Evolutionary conservation across 2,113 vertebrate species (phyloP).

Genomic region (Semnornis frantzii): DNA sequence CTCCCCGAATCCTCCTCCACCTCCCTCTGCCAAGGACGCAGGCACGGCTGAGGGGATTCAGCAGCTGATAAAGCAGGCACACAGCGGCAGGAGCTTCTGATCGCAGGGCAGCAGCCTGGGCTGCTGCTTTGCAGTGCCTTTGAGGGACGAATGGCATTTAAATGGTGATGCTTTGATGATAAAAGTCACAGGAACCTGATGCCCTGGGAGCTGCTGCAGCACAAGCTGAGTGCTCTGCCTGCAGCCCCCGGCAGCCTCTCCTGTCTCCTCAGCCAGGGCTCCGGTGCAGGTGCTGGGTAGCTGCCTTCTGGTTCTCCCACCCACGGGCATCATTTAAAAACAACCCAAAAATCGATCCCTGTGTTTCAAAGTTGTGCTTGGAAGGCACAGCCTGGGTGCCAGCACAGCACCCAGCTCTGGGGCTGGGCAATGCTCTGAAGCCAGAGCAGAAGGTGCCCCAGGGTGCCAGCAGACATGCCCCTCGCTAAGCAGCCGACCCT

Average conservation of each 20-base stretch:
- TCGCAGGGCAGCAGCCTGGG: not conserved
- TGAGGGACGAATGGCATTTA: not conserved
- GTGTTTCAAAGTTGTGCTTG: not conserved
- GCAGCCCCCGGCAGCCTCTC: not conserved
- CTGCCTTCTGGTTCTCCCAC: not conserved
- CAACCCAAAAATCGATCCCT: not conserved
- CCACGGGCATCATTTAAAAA: not conserved
- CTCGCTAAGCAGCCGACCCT: fast-evolving
- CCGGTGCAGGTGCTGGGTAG: not conserved
- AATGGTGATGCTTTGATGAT: not conserved
- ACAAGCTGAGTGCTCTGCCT: fast-evolving
- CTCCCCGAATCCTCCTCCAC: not conserved
- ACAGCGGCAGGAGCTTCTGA: not conserved
- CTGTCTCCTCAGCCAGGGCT: not conserved
- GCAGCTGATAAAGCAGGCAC: not conserved
- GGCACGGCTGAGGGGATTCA: fast-evolving
- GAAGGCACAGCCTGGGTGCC: not conserved
- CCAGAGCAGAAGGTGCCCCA: not conserved
- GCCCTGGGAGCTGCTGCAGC: not conserved
- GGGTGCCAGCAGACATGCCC: not conserved
- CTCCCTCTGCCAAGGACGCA: not conserved
- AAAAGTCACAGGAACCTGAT: not conserved
- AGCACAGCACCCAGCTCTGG: not conserved
- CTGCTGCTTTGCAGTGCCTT: not conserved
- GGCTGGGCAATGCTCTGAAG: not conserved